Base-by-base conservation (phyloP, 2,797 vertebrate species). In the Acanthornis magna region DNA sequence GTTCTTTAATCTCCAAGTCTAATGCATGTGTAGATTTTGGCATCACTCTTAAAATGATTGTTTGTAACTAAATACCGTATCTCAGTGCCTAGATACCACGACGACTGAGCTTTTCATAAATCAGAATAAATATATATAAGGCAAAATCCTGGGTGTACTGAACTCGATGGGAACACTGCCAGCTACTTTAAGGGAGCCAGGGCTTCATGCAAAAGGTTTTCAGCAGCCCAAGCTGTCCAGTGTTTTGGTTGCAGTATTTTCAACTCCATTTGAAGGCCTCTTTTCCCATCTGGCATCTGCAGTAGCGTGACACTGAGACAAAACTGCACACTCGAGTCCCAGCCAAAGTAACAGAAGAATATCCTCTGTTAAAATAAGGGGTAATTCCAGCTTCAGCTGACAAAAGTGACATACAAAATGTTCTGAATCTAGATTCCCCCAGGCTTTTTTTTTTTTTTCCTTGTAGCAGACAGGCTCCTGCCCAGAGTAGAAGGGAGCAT, bases 11-110 rank as follows among this genome's bases (percentile, higher is more conserved):
- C 91, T 85, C 93, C 85, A 96, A 95, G 96, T 76, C 96, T 94
- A 97, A 97, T 90, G 89, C 93, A 92, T 83, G 79, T 60, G 9
- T 53, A 89, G 83, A 68, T 86, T 88, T 93, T 97, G 97, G 97
- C 96, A 96, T 96, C 65, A 7, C 93, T 81, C 85, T 97, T 93
- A 86, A 96, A 97, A 95, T 96, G 78, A 97, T 93, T 97, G 98
- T 97, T 97, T 94, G 94, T 93, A 97, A 97, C 97, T 96, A 96
- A 97, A 97, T 95, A 96, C 94, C 82, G 1, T 97, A 97, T 96
- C 92, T 97, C 94, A 29, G 83, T 19, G 78, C 83, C 88, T 38
- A 83, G 87, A 92, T 75, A 93, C 77, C 34, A 16, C 0, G 0
- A 92, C 43, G 80, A 91, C 61, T 76, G 75, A 88, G 79, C 82